phyloP scores from a whole-genome alignment of 2,888 invertebrate species.

The Neoaliturus tenellus region DNA sequence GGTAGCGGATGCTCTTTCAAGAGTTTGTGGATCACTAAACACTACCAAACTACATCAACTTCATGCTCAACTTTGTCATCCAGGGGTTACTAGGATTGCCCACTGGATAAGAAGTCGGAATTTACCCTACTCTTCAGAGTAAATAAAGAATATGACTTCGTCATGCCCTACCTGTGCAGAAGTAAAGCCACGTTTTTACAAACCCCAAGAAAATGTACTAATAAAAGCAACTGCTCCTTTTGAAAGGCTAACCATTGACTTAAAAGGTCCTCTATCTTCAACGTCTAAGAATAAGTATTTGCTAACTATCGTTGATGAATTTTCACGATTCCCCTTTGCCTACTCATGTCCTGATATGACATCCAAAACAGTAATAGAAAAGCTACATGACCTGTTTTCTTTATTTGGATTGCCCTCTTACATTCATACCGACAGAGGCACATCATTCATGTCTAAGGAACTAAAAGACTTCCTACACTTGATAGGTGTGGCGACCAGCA shows the following conservation, averaged over 20 bases:
- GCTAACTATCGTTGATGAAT: conserved; percentile 58
- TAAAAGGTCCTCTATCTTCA: conserved; percentile 58
- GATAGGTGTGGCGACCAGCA: conserved; percentile 61
- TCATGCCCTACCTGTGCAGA: conserved; percentile 61
- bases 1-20: background rate
- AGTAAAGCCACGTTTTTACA: conserved; percentile 59
- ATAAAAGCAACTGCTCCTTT: conserved; percentile 23
- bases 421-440: conserved; percentile 63
- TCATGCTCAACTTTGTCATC: conserved; percentile 62
- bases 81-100: conserved; percentile 59
- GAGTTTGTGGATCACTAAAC: background rate
- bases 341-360: conserved; percentile 51
- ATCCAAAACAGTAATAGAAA: conserved; percentile 59
- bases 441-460: conserved; percentile 61
- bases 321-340: conserved; percentile 42
- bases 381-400: conserved; percentile 55
- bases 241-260: background rate
- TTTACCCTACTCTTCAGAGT: conserved; percentile 58
- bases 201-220: conserved; percentile 14
- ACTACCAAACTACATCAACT: conserved; percentile 34
- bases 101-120: conserved; percentile 62
- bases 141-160: conserved; percentile 55
- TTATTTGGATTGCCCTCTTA: conserved; percentile 63
- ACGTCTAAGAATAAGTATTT: conserved; percentile 31
- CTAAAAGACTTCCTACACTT: conserved; percentile 58